Conservation (phyloP, 1,140 invertebrate genomes). For the Aculops lycopersici region DNA sequence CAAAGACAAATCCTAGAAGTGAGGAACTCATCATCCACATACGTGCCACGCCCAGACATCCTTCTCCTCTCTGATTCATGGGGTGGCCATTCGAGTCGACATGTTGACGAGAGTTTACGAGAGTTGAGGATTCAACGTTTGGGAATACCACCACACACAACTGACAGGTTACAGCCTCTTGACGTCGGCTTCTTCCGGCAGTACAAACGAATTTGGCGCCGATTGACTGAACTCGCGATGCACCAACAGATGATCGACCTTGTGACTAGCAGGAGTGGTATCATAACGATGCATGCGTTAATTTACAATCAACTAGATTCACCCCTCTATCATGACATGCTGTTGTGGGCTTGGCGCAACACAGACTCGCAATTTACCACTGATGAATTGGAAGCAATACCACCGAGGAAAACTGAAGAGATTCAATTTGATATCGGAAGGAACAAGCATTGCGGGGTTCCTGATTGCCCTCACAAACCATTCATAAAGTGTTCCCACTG, state of each 20-base stretch:
- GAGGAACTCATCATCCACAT: background rate
- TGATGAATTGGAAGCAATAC: no score
- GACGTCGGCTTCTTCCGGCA: background rate
- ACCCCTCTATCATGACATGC: background rate
- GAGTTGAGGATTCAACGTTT: background rate
- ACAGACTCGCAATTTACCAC: no score
- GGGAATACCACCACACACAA: background rate
- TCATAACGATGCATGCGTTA: constrained; percentile 1
- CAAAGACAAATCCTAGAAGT: background rate
- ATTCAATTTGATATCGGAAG: background rate
- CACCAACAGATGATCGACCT: background rate
- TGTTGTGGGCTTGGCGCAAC: background rate
- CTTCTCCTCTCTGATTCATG: constrained; percentile 1
- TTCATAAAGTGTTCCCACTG: background rate
- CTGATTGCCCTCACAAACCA: background rate
- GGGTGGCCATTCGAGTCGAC: background rate
- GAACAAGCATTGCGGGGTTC: background rate
- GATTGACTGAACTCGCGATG: background rate
- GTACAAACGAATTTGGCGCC: background rate
- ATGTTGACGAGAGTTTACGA: background rate
- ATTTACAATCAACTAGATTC: constrained; percentile 2
- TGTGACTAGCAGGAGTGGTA: background rate
- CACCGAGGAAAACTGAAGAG: background rate
- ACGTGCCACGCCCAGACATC: background rate
- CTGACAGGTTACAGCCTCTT: background rate